A percentile compares a stretch with the other conserved stretches of the same genome.
Conservation (phyloP, 2,888 invertebrate genomes). For the Tineola bisselliella region DNA sequence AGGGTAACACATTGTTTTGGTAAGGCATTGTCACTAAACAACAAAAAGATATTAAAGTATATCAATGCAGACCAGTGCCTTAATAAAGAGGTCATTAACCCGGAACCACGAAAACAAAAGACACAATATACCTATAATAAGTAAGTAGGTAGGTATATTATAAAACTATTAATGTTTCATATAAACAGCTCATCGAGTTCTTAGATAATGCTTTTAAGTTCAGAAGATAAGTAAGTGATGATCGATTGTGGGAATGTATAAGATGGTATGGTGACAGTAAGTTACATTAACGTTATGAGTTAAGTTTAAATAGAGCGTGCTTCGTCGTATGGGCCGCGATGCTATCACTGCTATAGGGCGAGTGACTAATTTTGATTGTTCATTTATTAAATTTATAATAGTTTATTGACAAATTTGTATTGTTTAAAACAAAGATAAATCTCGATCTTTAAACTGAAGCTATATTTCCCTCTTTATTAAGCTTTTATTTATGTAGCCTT, state of each 20-base stretch:
- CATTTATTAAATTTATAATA: too few species aligned
- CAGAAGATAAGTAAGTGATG: constrained; percentile 49
- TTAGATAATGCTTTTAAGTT: constrained; percentile 57
- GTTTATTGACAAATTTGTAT: too few species aligned
- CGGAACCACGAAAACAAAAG: constrained; percentile 18
- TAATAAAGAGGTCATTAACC: constrained; percentile 16
- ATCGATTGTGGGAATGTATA: constrained; percentile 61
- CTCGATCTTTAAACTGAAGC: too few species aligned
- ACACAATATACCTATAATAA: constrained; percentile 10
- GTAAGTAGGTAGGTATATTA: constrained; percentile 22
- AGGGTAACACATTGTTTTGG: too few species aligned
- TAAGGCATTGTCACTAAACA: too few species aligned
- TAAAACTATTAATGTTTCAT: constrained; percentile 32
- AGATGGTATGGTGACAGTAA: constrained; percentile 54
- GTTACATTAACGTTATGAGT: constrained; percentile 43
- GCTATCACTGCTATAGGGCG: constrained; percentile 25
- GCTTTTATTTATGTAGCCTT: too few species aligned
- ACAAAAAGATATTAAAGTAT: too few species aligned
- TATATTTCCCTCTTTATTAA: too few species aligned
- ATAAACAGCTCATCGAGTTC: constrained; percentile 34
- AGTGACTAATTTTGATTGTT: background rate
- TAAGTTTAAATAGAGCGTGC: constrained; percentile 42
- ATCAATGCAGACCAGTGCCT: background rate
- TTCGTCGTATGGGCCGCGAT: constrained; percentile 39
- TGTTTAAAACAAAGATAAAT: too few species aligned